Conservation (phyloP, 1,140 invertebrate genomes). For the Asobara japonica region DNA sequence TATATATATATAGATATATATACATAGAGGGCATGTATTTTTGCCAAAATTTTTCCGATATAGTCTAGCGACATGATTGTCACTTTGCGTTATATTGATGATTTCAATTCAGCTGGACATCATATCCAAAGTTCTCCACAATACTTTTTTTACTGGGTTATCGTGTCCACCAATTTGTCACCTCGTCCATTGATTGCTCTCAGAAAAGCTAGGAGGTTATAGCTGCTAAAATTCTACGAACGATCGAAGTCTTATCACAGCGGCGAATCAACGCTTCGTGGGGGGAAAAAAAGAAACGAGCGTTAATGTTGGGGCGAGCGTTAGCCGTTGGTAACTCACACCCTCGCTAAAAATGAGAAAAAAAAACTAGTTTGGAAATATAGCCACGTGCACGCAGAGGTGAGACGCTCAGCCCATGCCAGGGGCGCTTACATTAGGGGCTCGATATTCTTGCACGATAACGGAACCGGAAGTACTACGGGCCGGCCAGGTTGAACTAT, state of each 20-base stretch:
- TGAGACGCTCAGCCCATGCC: background rate
- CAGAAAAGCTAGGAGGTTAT: background rate
- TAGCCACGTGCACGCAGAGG: slow-evolving; percentile 30
- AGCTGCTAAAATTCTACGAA: background rate
- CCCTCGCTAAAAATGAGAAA: too few relatives aligned
- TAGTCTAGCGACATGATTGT: too few relatives aligned
- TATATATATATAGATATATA: too few relatives aligned
- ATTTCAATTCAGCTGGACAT: too few relatives aligned
- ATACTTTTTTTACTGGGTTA: background rate
- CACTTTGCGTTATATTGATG: background rate
- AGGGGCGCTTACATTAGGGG: slow-evolving; percentile 7
- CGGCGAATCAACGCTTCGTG: slow-evolving; percentile 30
- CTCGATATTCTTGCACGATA: slow-evolving; percentile 38
- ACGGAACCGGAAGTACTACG: slow-evolving; percentile 54
- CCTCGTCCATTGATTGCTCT: background rate
- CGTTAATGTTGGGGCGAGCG: slow-evolving; percentile 37
- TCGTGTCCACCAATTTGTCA: background rate
- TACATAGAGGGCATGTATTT: too few relatives aligned
- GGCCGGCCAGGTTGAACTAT: slow-evolving; percentile 22
- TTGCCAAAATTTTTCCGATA: too few relatives aligned
- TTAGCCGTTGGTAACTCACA: slow-evolving; percentile 35
- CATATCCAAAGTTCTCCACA: background rate
- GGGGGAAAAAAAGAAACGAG: slow-evolving; percentile 33
- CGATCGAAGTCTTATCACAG: slow-evolving; percentile 28
- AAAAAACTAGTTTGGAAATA: slow-evolving; percentile 23